Conservation (phyloP, 2,888 invertebrate species). For the Mesorhabditis spiculigera region DNA sequence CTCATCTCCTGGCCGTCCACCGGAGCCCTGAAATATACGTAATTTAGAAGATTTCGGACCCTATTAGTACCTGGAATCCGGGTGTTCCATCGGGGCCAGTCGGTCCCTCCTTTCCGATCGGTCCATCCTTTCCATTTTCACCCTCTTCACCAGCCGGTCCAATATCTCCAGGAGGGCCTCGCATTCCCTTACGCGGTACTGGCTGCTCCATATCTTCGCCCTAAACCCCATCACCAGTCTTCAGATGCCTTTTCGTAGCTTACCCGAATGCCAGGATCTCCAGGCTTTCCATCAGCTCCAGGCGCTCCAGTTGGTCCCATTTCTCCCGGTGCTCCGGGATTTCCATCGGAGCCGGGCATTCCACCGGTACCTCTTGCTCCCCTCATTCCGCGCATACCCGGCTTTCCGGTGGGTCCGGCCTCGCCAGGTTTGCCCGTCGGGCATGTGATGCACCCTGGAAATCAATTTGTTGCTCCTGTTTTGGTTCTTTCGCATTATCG, state of each 20-base stretch:
- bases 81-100: slow-evolving; percentile 36
- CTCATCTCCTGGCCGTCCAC: slow-evolving; percentile 40
- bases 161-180: slow-evolving; percentile 40
- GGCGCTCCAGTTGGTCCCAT: slow-evolving; percentile 37
- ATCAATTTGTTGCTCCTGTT: no score
- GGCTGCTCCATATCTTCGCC: slow-evolving; percentile 36
- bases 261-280: neutral
- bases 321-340: slow-evolving; percentile 40
- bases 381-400: slow-evolving; percentile 43
- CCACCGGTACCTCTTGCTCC: slow-evolving; percentile 35
- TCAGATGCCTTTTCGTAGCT: neutral
- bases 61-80: slow-evolving; percentile 26
- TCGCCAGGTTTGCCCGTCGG: slow-evolving; percentile 38
- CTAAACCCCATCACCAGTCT: neutral
- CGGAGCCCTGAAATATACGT: slow-evolving; percentile 18
- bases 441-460: slow-evolving; percentile 31
- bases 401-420: slow-evolving; percentile 37
- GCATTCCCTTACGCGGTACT: slow-evolving; percentile 38
- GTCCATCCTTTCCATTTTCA: slow-evolving; percentile 37
- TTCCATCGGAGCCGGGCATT: slow-evolving; percentile 32
- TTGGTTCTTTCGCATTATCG: no score
- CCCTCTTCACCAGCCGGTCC: slow-evolving; percentile 43
- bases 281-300: slow-evolving; percentile 18
- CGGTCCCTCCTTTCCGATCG: slow-evolving; percentile 31
- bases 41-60: no score